Base-by-base conservation (phyloP, 2,113 vertebrate species). In the Salvelinus fontinalis region DNA sequence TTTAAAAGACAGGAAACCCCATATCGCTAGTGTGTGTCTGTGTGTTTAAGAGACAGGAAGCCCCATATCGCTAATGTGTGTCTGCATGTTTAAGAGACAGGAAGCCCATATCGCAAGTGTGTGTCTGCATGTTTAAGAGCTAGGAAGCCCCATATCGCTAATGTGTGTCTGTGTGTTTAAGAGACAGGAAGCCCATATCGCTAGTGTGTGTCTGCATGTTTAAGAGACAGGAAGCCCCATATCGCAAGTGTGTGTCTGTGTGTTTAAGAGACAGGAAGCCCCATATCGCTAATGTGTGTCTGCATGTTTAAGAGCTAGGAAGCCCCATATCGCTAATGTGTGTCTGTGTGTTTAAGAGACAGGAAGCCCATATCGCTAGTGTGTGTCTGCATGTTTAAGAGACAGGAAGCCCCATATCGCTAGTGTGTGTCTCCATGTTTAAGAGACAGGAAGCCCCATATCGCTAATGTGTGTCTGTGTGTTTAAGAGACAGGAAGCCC, bases 111-210 rank as follows among this genome's bases (percentile, higher is more conserved):
- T 34, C 31, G 31, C 31, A 6, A 6, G 31, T 34, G 31, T 34
- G 31, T 34, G 31, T 34, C 31, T 1, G 24, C 24, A 24, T 24
- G 24, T 24, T 24, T 24, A 24, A 24, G 24, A 24, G 24, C 1
- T 1, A 24, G 24, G 24, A 24, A 24, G 24, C 24, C 1, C 5
- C 31, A 7, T 34, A 34, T 34, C 31, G 5, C 31, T 34, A 34
- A 6, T 7, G 34, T 34, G 34, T 34, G 34, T 34, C 31, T 34
- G 31, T 5, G 44, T 60, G 75, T 54, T 9, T 9, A 16, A 8
- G 72, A 76, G 70, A 76, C 73, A 79, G 79, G 79, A 74, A 80
- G 57, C 73, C 75, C 60, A 73, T 60, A 75, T 70, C 67, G 22
- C 71, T 65, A 22, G 48, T 6, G 65, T 54, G 68, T 62, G 71